Conservation (phyloP, 2,888 invertebrate genomes). For the Macroteleia sp. region DNA sequence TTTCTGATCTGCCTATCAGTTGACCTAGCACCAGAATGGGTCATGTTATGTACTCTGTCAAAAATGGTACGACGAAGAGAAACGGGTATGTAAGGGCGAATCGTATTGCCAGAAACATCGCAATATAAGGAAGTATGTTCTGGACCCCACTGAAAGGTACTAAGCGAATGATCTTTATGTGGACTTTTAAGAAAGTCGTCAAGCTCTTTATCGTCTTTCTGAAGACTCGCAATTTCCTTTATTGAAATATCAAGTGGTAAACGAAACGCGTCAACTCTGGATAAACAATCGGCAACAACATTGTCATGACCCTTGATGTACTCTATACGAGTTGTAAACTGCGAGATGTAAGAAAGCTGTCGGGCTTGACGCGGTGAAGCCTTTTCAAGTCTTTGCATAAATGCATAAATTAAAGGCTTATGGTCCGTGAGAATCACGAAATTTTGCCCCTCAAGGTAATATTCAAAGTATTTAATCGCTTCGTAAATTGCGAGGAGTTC, state of each 20-base stretch:
- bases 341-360: slow-evolving; percentile 40
- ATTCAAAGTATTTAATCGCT: background rate
- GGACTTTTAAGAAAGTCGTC: no score
- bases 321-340: slow-evolving; percentile 43
- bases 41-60: background rate
- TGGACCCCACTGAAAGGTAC: no score
- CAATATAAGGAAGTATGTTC: background rate
- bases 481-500: background rate
- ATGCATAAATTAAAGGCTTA: background rate
- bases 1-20: background rate
- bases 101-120: background rate
- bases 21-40: background rate
- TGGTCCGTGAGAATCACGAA: background rate
- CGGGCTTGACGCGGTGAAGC: background rate
- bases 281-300: background rate
- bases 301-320: background rate
- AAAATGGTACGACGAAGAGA: background rate
- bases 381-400: background rate
- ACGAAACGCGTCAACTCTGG: background rate
- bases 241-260: background rate
- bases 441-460: background rate
- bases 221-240: no score
- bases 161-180: no score
- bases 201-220: no score
- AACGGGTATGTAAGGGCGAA: background rate